Conservation (phyloP, 2,888 invertebrate genomes). For the Aspidapion aeneum region DNA sequence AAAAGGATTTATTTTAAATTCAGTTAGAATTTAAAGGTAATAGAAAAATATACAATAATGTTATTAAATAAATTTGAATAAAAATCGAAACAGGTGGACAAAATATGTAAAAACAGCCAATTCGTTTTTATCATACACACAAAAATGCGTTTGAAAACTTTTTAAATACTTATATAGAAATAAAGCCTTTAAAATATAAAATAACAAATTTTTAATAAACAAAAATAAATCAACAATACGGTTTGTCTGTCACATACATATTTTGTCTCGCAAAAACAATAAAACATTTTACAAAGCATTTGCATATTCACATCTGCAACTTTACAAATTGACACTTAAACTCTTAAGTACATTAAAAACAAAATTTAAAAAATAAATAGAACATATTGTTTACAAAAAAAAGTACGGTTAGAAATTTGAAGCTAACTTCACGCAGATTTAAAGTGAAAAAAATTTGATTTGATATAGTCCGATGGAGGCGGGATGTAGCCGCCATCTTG, state of each 20-base stretch:
- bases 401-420: constrained; percentile 30
- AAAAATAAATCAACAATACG: background rate
- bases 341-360: constrained; percentile 30
- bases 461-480: too few relatives aligned
- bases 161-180: too few relatives aligned
- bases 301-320: constrained; percentile 17
- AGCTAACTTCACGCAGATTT: too few relatives aligned
- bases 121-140: too few relatives aligned
- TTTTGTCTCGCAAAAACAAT: constrained; percentile 17
- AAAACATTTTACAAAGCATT: constrained; percentile 23
- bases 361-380: constrained; percentile 26
- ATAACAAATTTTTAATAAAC: background rate
- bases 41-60: constrained; percentile 36
- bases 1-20: constrained; percentile 33
- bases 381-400: constrained; percentile 27
- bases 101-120: constrained; percentile 23
- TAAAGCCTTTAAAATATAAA: background rate
- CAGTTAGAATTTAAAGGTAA: constrained; percentile 33
- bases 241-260: background rate
- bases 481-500: too few relatives aligned
- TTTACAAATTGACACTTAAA: constrained; percentile 21
- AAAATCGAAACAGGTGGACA: constrained; percentile 24
- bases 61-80: constrained; percentile 29
- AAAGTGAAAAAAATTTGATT: too few relatives aligned
- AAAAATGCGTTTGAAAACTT: too few relatives aligned